Base-by-base conservation (phyloP, 1,140 invertebrate genomes). In the Manduca sexta region DNA sequence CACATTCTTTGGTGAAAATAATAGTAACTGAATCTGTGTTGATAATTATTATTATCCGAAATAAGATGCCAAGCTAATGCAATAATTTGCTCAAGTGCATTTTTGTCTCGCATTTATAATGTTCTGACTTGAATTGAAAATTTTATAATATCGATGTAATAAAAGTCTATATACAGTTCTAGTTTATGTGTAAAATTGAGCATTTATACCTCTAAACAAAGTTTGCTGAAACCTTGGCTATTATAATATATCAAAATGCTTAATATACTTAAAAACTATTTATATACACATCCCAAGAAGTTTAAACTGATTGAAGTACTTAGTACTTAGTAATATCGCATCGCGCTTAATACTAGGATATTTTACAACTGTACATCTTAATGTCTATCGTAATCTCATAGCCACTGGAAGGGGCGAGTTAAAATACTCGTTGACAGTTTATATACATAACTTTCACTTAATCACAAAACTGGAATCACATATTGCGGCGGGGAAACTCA, bases 301-400 rank as follows among this genome's bases (percentile, higher is more conserved):
- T 43, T 13, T 26, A 29, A 30, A 43, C 2, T 55, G 63, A 66
- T 44, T 37, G 62, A 77, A 84, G 81, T 84, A 84, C 81, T 82
- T 74, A 78, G 76, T 84, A 82, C 81, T 82, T 68, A 81, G 66
- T 60, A 67, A 63, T 58, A 56, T 52, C 57, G 50, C 61, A 56
- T 60, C 52, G 52, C 49, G 52, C 45, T 55, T 64, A 71, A 56
- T 45, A 49, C 35, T 69, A 69, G 46, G 31, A 42, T 58, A 61
- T 63, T 69, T 60, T 74, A 80, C 67, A 77, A 66, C 76, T 77
- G 52, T 84, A 82, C 74, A 82, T 54, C 59, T 73, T 76, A 79
- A 69, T 56, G 69, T 80, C 62, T 74, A 69, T 66, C 60, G 57
- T 84, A 81, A 82, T 82, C 74, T 84, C 81, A 84, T 82, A 84